A percentile compares a stretch with the other conserved stretches of the same genome.
Evolutionary conservation across 2,888 invertebrate species (phyloP).

Genomic region (Monoplex corrugatus): DNA sequence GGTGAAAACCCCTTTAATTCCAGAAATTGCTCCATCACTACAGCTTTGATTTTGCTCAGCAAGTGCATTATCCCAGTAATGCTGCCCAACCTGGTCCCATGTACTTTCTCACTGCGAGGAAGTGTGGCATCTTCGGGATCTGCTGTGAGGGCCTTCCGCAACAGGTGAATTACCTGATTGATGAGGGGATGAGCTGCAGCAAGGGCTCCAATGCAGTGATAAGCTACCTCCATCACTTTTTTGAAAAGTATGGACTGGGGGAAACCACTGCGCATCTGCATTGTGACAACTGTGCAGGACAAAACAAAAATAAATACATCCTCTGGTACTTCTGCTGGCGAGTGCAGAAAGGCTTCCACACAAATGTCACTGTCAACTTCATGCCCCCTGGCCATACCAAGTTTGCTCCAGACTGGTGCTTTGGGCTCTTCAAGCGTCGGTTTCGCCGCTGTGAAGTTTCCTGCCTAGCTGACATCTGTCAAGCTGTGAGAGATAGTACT

Average conservation of each 20-base stretch:
- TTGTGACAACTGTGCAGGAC: conserved; percentile 41
- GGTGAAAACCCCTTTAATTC: neutral
- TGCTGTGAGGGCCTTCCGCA: conserved; percentile 49
- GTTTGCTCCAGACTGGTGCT: conserved; percentile 57
- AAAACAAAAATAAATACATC: conserved; percentile 52
- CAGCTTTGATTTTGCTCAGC: conserved; percentile 65
- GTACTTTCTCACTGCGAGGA: conserved; percentile 63
- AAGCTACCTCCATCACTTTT: neutral
- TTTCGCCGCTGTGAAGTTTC: conserved; percentile 50
- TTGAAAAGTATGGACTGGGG: conserved; percentile 43
- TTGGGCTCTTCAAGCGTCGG: conserved; percentile 54
- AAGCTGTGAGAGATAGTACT: conserved; percentile 47
- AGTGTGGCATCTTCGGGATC: conserved; percentile 64
- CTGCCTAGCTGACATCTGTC: conserved; percentile 42
- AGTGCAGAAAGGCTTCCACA: conserved; percentile 39
- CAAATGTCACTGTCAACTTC: conserved; percentile 31
- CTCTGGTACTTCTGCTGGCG: conserved; percentile 53
- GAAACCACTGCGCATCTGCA: conserved; percentile 36
- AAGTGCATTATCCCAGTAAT: conserved; percentile 61
- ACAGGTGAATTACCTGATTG: neutral
- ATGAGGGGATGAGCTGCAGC: neutral
- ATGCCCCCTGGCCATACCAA: conserved; percentile 54
- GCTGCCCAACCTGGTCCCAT: conserved; percentile 67
- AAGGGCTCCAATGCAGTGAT: neutral
- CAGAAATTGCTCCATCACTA: conserved; percentile 51